Conservation (phyloP, 2,888 invertebrate species). For the Drosophila kambysellisi region DNA sequence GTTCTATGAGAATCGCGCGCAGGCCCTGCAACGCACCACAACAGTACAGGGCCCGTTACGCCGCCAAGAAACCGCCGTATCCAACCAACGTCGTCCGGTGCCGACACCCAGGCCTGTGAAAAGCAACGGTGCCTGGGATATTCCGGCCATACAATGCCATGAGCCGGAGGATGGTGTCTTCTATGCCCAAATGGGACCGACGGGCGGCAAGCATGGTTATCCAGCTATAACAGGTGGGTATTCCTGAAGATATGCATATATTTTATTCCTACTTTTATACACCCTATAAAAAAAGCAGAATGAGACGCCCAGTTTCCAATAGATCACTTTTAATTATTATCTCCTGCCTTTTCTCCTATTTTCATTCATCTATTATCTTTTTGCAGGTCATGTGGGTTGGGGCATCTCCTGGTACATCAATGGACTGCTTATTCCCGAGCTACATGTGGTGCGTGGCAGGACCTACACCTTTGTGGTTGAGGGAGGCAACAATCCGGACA, state of each 20-base stretch:
- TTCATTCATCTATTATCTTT: neutral
- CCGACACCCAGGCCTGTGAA: conserved; percentile 88
- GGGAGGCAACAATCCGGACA: conserved; percentile 92
- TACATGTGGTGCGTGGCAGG: conserved; percentile 94
- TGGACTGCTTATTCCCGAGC: conserved; percentile 95
- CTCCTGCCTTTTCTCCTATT: rapidly evolving
- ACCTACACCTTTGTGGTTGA: conserved; percentile 95
- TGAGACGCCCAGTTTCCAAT: neutral
- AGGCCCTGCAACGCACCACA: conserved; percentile 76
- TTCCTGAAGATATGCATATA: neutral
- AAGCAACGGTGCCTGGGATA: conserved; percentile 90
- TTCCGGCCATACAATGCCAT: conserved; percentile 94
- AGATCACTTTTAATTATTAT: neutral
- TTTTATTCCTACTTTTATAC: too few species aligned
- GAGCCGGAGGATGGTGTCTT: conserved; percentile 96
- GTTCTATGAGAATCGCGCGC: conserved; percentile 70
- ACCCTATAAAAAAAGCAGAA: neutral
- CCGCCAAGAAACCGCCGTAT: conserved; percentile 65
- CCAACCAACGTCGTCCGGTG: conserved; percentile 80
- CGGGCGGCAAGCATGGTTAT: conserved; percentile 95
- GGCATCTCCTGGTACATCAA: conserved; percentile 98
- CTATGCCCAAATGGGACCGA: conserved; percentile 97
- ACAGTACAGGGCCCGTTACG: conserved; percentile 48
- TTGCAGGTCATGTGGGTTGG: conserved; percentile 96
- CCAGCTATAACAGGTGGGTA: conserved; percentile 92